These are phyloP conservation scores for Hyphantria cunea DNA, from an alignment of 1,140 invertebrate species.

Conservation along the genomic window DNA sequence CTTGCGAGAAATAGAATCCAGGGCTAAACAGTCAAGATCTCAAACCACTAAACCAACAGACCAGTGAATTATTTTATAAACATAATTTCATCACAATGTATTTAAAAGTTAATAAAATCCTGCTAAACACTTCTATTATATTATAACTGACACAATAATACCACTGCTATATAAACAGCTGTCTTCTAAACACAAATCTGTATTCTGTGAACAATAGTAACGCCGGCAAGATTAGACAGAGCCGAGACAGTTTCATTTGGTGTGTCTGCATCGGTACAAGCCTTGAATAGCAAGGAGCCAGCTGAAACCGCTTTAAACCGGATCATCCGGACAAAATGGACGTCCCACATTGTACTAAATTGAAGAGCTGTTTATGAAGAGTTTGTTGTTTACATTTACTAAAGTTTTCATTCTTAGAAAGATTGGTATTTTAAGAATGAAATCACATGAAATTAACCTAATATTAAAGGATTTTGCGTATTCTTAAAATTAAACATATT, in stretches of 20 bases:
- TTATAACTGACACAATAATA: background rate
- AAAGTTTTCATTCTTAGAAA: background rate
- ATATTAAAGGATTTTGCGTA: too few species aligned
- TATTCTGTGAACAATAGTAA: conserved; percentile 28
- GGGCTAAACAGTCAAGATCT: too few species aligned
- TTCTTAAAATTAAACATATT: too few species aligned
- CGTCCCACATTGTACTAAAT: conserved; percentile 34
- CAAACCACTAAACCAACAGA: too few species aligned
- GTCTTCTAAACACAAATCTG: conserved; percentile 1
- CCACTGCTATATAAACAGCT: background rate
- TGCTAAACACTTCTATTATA: too few species aligned
- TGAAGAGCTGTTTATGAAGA: conserved; percentile 28
- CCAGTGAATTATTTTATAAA: background rate
- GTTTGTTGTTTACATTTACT: conserved; percentile 10
- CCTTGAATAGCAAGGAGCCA: conserved; percentile 39
- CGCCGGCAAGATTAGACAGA: conserved; percentile 39
- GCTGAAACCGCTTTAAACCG: conserved; percentile 37
- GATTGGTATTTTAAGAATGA: too few species aligned
- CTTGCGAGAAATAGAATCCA: too few species aligned
- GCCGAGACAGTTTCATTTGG: conserved; percentile 50
- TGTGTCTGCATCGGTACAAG: conserved; percentile 35
- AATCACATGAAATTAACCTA: too few species aligned
- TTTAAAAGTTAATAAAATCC: too few species aligned
- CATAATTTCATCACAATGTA: background rate
- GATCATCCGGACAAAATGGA: conserved; percentile 43